Base-by-base conservation (phyloP, 2,797 vertebrate genomes). In the Margarornis squamiger region DNA sequence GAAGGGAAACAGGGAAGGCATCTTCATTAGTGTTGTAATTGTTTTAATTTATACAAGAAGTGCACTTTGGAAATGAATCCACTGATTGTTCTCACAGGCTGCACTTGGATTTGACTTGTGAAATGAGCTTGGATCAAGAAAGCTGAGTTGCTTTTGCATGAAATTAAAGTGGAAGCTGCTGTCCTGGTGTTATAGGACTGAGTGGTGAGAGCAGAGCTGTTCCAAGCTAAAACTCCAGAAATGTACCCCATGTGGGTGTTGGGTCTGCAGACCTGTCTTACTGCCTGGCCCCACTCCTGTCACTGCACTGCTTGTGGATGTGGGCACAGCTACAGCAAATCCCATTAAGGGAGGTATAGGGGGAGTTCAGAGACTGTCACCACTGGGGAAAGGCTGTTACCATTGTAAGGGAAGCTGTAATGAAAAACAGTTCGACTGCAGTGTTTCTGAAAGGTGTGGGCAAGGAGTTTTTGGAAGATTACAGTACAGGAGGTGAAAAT, bases 221-320 rank as follows among this genome's bases (percentile, higher is more conserved):
- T 85, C 52, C 41, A 48, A 12, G 71, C 8, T 8, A 10, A 72
- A 36, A 36, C 22, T 66, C 45, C 30, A 19, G 7, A 26, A 54
- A 21, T 2, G 1, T 10, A 1, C 39, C 2, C 51, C 12, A 0
- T 19, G 27, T n/a, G 1, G 2, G 4, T 52, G 14, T 13, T 6
- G 29, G 32, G 32, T n/a, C 45, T 49, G 48, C 48, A 49, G 24
- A 49, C 24, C 48, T 15, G 48, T 49, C 48, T 15, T 27, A 15
- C 24, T 71, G 23, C 38, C 48, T 27, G 14, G 12, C 34, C 46
- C 66, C 9, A 1, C 34, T 74, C 26, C 43, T 22, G 5, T 46
- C 29, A 1, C 34, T 52, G 14, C 65, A 0, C 39, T 70, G 21
- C 32, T 18, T 20, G 39, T 48, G 18, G 7, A 7, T 36, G 23